Conservation (phyloP, 1,140 invertebrate species). For the Patella vulgata region DNA sequence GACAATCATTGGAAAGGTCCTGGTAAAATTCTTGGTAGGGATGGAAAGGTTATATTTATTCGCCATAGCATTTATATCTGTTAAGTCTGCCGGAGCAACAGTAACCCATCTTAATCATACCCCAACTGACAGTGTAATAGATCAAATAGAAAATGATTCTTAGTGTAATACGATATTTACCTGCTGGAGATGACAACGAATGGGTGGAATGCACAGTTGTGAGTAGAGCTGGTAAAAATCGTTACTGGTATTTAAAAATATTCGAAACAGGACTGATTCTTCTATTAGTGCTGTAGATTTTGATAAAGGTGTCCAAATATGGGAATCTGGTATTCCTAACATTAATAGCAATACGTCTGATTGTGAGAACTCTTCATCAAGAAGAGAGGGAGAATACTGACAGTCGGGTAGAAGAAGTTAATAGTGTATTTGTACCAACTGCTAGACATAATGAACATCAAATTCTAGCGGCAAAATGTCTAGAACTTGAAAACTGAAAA, state of each 20-base stretch:
- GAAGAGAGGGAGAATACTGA: not conserved
- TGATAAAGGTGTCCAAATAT: too few species aligned
- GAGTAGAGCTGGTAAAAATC: conserved; percentile 1
- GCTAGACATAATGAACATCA: not conserved
- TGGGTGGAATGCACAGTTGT: not conserved
- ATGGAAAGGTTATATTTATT: conserved; percentile 3
- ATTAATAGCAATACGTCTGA: too few species aligned
- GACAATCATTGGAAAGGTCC: conserved; percentile 3
- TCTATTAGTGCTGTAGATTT: not conserved
- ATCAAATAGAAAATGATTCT: too few species aligned
- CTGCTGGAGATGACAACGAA: too few species aligned
- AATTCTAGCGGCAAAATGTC: not conserved
- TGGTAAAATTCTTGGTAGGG: not conserved
- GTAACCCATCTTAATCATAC: too few species aligned
- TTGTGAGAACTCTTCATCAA: not conserved
- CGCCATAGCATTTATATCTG: not conserved
- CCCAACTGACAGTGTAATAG: too few species aligned
- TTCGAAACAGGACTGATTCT: not conserved
- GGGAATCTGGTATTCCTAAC: too few species aligned
- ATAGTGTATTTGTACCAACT: not conserved
- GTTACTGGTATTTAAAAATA: not conserved
- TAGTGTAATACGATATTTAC: too few species aligned
- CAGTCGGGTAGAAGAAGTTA: not conserved
- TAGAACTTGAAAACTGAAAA: conserved; percentile 5
- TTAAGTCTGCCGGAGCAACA: too few species aligned